Base-by-base conservation (phyloP, 2,888 invertebrate genomes). In the Sinhomidia bicolor region DNA sequence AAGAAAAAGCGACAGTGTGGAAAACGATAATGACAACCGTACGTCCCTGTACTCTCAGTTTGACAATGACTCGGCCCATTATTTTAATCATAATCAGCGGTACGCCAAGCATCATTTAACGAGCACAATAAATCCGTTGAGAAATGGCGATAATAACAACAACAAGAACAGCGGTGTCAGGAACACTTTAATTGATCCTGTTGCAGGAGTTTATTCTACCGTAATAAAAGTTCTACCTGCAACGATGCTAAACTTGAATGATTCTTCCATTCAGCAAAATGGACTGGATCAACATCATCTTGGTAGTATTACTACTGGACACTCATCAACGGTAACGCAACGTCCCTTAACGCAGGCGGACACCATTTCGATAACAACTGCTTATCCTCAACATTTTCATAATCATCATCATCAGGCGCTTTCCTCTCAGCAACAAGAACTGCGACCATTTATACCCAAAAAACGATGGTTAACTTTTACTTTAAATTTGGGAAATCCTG, bases 141-240 rank as follows among this genome's bases (percentile, higher is more conserved):
- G 5, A 10, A 68, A 26, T 32, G 12, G 9, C 6, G 44, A 23
- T 23, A 2, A 5, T 23, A 62, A 60, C 17, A 26, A 14, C 1
- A 44, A 54, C 29, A 44, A 26, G 6, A 78, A 20, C 36, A 41
- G 29, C 1, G 83, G 83, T 54, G 79, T 88, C 1, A 17, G 88
- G 17, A 88, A 88, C 32, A 83, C 83, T 0, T 26, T 82, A 14
- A 47, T 88, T 29, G 90, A 88, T 32, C 57, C 89, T 6, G 57
- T 44, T 0, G 88, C 89, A 9, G 87, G 83, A 1, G 47, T 83
- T 9, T 91, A 89, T 26, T 91, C 91, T 0, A 91, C 91, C 3
- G 41, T 89, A 2, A 71, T 90, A 6, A 91, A 91, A 36, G 85
- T 90, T 2, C 17, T 90, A 3, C 89, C 89, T 20, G 86, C 82